These are phyloP conservation scores for Drosophila orena DNA, from an alignment of 1,140 invertebrate genomes.

Conservation along the genomic window DNA sequence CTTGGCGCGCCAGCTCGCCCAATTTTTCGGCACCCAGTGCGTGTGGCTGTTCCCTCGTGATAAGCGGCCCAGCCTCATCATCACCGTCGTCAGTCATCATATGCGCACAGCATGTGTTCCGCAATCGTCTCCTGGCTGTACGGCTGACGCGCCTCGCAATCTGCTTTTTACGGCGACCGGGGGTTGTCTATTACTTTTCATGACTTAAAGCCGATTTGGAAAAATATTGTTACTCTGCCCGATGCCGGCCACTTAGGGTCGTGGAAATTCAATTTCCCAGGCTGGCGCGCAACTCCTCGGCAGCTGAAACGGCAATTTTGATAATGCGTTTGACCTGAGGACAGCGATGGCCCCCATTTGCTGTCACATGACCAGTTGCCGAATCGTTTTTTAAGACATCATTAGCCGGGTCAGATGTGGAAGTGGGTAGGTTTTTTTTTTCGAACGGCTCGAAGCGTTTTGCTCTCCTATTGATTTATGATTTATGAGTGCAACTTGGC, in stretches of 20 bases:
- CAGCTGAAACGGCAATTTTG: conserved; percentile 81
- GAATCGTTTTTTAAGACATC: conserved; percentile 83
- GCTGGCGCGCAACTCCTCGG: conserved; percentile 30
- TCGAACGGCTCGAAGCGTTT: conserved; percentile 27
- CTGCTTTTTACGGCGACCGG: conserved; percentile 74
- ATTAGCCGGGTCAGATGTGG: conserved; percentile 55
- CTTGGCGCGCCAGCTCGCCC: conserved; percentile 13
- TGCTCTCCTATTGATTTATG: conserved; percentile 72
- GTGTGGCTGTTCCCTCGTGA: conserved; percentile 70
- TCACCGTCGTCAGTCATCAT: conserved; percentile 64
- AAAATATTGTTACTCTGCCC: conserved; percentile 78
- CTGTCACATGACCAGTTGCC: conserved; percentile 68
- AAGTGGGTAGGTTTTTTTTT: conserved; percentile 16
- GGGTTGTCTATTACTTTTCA: conserved; percentile 84
- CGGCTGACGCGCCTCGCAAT: conserved; percentile 70
- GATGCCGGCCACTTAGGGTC: conserved; percentile 52
- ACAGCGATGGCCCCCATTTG: conserved; percentile 78
- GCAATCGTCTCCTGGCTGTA: conserved; percentile 66
- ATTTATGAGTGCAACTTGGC: conserved; percentile 68
- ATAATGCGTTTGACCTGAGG: conserved; percentile 81
- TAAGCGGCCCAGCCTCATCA: conserved; percentile 56
- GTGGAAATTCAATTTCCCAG: conserved; percentile 79
- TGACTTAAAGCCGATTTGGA: conserved; percentile 84
- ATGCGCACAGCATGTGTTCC: conserved; percentile 84
- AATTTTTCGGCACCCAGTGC: conserved; percentile 18